Evolutionary conservation across 92 coral and sea anemone species (phyloP).

Genomic region (Nematostella vectensis): DNA sequence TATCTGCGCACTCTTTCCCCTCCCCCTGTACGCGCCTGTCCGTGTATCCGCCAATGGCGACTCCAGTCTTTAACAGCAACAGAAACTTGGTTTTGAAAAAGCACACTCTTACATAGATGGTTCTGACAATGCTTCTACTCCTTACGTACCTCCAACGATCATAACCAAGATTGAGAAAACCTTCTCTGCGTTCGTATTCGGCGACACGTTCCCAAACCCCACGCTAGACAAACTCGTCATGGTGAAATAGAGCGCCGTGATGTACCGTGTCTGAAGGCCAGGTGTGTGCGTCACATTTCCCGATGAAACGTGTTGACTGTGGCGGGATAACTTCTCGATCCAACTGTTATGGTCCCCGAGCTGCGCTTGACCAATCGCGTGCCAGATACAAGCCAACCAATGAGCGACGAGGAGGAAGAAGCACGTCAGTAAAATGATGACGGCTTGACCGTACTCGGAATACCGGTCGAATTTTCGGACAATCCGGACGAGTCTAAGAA

Average conservation of each 20-base stretch:
- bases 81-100: no score
- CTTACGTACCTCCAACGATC: constrained; percentile 67
- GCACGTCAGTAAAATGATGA: constrained; percentile 54
- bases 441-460: constrained; percentile 77
- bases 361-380: constrained; percentile 61
- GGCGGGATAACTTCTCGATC: constrained; percentile 42
- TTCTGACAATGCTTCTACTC: not conserved
- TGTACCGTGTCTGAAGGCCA: constrained; percentile 42
- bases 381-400: constrained; percentile 87
- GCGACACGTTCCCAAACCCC: constrained; percentile 78
- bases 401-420: constrained; percentile 63
- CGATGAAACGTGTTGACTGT: not conserved
- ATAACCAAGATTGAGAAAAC: constrained; percentile 54
- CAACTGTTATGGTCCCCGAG: constrained; percentile 35
- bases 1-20: no score
- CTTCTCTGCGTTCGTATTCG: constrained; percentile 68
- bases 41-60: no score
- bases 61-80: no score
- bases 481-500: constrained; percentile 70
- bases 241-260: constrained; percentile 67
- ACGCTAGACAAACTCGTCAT: constrained; percentile 76
- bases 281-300: constrained; percentile 1
- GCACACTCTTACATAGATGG: no score
- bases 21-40: no score
- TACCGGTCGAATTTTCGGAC: constrained; percentile 72